Evolutionary conservation across 2,888 invertebrate genomes (phyloP), one percentile per base, ranked within the genome.

Genomic region (Sinelater perroti): DNA sequence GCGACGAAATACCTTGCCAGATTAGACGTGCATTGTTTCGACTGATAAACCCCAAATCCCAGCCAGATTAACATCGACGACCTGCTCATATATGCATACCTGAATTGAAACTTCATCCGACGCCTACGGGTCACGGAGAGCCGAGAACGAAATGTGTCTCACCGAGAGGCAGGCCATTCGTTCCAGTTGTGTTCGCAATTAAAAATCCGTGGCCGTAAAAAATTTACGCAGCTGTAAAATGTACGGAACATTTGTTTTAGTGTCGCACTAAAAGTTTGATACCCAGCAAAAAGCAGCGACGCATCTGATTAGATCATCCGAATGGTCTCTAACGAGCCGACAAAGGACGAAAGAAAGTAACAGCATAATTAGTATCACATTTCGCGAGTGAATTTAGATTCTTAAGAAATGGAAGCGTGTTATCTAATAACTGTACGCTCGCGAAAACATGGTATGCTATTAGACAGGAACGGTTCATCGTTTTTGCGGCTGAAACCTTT

Each of bases 21-120:
- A 33, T 13, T 5, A 33, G 7, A 33, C 11, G 14, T 33, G 2
- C 13, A 13, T 33, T 14, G 33, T 33, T 33, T 33, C 14, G 3
- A 2, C 2, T 16, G 14, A 33, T 33, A 33, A 33, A 8, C 33
- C 11, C 33, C n/a, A 11, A 33, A 13, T 33, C 8, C n/a, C 17
- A 38, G 20, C 17, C 11, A 38, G 38, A 38, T 38, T 38, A 38
- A 18, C 18, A 38, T 38, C 18, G 20, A 17, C 38, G 20, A 10
- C 1, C 20, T 14, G 20, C 10, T 18, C 38, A 38, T 6, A 38
- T 11, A 18, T 3, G 13, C n/a, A n/a, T 20, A 18, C 8, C n/a
- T 11, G 10, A 17, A n/a, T n/a, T n/a, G n/a, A n/a, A n/a, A n/a
- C n/a, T n/a, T n/a, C n/a, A n/a, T n/a, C n/a, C n/a, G n/a, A 38